A percentile compares a stretch with the other conserved stretches of the same genome.
Evolutionary conservation across 1,140 invertebrate species (phyloP).

Genomic region (Radopholus similis): DNA sequence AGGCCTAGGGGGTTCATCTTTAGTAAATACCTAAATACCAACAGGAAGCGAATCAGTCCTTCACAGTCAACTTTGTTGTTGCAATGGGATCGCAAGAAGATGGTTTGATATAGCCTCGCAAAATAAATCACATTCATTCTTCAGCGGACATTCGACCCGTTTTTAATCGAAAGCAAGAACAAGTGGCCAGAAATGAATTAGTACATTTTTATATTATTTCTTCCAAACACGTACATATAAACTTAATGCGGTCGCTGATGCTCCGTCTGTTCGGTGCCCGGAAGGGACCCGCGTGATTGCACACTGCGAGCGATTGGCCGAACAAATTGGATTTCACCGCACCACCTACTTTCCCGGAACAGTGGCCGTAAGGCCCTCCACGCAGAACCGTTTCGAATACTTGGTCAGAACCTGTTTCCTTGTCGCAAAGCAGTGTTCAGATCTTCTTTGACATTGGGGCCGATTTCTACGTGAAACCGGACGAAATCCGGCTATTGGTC

Average conservation of each 20-base stretch:
- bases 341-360: constrained; percentile 18
- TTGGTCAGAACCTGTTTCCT: not conserved
- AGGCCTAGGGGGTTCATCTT: too few relatives aligned
- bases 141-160: not conserved
- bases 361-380: constrained; percentile 22
- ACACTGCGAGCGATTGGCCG: not conserved
- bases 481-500: constrained; percentile 21
- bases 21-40: too few relatives aligned
- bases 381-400: constrained; percentile 27
- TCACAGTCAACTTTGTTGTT: too few relatives aligned
- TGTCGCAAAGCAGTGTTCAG: not conserved
- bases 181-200: not conserved
- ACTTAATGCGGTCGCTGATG: too few relatives aligned
- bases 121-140: too few relatives aligned
- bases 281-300: constrained; percentile 27
- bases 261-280: constrained; percentile 22
- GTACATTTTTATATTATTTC: not conserved
- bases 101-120: too few relatives aligned
- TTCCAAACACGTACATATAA: too few relatives aligned
- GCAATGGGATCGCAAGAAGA: too few relatives aligned
- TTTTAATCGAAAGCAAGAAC: not conserved
- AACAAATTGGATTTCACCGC: not conserved
- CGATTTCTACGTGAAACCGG: constrained; percentile 23
- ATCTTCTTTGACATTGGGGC: constrained; percentile 28
- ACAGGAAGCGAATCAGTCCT: too few relatives aligned